Evolutionary conservation across 2,797 vertebrate species (phyloP).

Genomic region (Lacerta agilis): DNA sequence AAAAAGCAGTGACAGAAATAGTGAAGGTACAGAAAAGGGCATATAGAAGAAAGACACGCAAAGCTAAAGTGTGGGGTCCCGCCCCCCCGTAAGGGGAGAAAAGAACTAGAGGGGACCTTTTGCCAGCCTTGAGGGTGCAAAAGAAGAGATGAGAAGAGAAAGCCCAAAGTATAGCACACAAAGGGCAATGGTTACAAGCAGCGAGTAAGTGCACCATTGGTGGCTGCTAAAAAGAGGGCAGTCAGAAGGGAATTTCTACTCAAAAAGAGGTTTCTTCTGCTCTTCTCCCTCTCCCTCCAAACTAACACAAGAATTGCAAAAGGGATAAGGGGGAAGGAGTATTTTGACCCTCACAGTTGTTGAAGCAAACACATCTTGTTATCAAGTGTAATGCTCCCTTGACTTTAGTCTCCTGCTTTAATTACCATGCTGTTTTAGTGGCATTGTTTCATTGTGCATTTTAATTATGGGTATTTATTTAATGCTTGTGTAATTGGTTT

Average conservation of each 20-base stretch:
- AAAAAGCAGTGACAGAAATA: conserved; percentile 19
- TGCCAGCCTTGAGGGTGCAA: neutral
- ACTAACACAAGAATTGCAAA: neutral
- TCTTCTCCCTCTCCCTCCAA: neutral
- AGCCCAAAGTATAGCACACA: neutral
- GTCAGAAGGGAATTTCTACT: neutral
- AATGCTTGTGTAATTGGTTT: no score
- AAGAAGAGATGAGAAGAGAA: neutral
- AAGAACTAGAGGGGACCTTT: neutral
- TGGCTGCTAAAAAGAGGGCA: neutral
- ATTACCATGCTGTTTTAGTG: no score
- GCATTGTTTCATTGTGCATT: neutral
- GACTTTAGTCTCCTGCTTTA: no score
- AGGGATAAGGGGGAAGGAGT: neutral
- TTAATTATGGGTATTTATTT: neutral
- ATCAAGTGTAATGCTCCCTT: neutral
- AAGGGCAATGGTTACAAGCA: neutral
- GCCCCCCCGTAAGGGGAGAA: neutral
- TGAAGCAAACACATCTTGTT: neutral
- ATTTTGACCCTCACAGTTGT: no score
- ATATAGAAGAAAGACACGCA: conserved; percentile 1
- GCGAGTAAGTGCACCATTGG: neutral
- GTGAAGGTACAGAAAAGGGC: conserved; percentile 7
- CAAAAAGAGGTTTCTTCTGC: neutral
- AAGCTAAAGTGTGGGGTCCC: conserved; percentile 4